Evolutionary conservation across 2,797 vertebrate species (phyloP).

Genomic region (Crotalus adamanteus): DNA sequence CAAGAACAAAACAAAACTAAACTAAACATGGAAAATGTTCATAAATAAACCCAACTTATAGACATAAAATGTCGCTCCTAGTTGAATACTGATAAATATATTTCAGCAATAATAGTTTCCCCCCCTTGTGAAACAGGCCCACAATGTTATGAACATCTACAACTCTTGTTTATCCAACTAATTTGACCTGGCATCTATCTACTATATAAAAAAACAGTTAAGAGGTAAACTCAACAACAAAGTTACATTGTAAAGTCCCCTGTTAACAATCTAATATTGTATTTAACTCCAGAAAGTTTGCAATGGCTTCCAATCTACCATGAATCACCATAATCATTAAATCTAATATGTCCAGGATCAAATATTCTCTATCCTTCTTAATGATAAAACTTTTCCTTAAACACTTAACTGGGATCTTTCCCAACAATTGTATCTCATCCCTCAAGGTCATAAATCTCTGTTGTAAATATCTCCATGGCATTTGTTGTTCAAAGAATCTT

Average conservation of each 20-base stretch:
- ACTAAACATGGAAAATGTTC: background rate
- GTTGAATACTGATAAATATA: background rate
- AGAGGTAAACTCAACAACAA: background rate
- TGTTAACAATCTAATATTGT: background rate
- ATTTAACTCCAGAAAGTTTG: background rate
- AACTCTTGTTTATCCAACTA: background rate
- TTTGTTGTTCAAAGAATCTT: background rate
- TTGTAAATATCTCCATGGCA: background rate
- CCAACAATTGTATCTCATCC: background rate
- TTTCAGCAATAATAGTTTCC: background rate
- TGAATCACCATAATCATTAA: background rate
- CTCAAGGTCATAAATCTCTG: background rate
- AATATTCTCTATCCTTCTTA: background rate
- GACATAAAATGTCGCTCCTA: background rate
- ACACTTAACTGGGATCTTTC: background rate
- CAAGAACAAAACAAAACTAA: background rate
- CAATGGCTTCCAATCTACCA: background rate
- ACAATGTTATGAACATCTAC: background rate
- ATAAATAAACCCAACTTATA: background rate
- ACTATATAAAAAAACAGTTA: background rate
- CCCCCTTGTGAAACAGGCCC: background rate
- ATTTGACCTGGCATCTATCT: background rate
- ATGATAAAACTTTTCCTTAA: background rate
- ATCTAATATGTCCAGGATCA: background rate
- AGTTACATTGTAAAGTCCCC: background rate